Percentiles rank a stretch among this genome's conserved stretches.
These are phyloP conservation scores for Adela reaumurella DNA, from an alignment of 2,888 invertebrate genomes.

Conservation along the genomic window DNA sequence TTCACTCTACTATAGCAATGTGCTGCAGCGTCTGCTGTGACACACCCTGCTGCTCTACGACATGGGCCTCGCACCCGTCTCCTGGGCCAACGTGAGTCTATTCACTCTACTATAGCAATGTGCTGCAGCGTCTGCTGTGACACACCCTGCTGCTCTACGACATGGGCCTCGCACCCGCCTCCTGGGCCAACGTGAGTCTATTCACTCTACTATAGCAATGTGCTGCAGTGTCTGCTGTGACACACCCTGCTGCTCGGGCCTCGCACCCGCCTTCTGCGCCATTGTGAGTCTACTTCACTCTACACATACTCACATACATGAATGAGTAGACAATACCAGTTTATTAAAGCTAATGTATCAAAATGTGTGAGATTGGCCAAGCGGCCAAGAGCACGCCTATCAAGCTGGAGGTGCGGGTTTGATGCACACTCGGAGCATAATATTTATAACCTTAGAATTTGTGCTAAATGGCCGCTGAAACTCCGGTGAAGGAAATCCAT, in stretches of 20 bases:
- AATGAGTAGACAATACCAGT: too few species aligned
- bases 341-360: too few species aligned
- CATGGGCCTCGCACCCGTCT: conserved; percentile 73
- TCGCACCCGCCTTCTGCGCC: conserved; percentile 24
- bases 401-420: too few species aligned
- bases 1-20: conserved; percentile 11
- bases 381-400: too few species aligned
- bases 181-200: conserved; percentile 62
- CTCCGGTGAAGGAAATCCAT: too few species aligned
- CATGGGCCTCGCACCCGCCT: conserved; percentile 73
- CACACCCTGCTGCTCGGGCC: too few species aligned
- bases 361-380: too few species aligned
- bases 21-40: conserved; percentile 70
- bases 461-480: too few species aligned
- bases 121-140: conserved; percentile 70
- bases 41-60: conserved; percentile 66
- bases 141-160: conserved; percentile 66
- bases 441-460: too few species aligned
- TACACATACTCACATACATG: too few species aligned
- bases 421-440: too few species aligned
- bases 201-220: conserved; percentile 2
- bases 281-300: conserved; percentile 42
- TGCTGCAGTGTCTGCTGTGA: too few species aligned
- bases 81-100: conserved; percentile 58
- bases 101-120: conserved; percentile 11